Base-by-base conservation (phyloP, 2,888 invertebrate species). In the Lepidochrysops patricia region DNA sequence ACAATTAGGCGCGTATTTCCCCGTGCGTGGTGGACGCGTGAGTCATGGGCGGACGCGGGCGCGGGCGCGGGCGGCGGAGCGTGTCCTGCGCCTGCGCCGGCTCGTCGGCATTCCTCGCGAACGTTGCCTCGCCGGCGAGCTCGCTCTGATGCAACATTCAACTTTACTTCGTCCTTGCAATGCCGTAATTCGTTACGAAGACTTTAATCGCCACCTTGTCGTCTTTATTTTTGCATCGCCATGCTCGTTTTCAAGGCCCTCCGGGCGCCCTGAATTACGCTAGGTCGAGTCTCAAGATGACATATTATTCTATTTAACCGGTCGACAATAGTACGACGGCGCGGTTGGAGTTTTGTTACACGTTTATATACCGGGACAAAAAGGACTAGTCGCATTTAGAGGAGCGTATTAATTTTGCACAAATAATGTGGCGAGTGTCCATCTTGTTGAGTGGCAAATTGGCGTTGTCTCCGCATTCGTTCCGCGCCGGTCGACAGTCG, bases 131-230 rank as follows among this genome's bases (percentile, higher is more conserved):
- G 81, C 73, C 76, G 72, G 79, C 76, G 78, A 82, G 77, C 77
- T 77, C 74, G 72, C 81, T 82, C 84, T 88, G 87, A 88, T 86
- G 87, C 88, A 88, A 87, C 85, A 87, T 87, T 88, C 85, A 87
- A 86, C 86, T 87, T 86, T 87, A 87, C 84, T 80, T 85, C 87
- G 87, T 88, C 87, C 88, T 89, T 89, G 88, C 88, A 88, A 87
- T 88, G 88, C 87, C 87, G 87, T 88, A 88, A 89, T 87, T 88
- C 85, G 84, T 85, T 84, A 84, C 79, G 83, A 86, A 85, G 79
- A 82, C 79, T 81, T 82, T 80, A 83, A 83, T 82, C 76, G 82
- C 71, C 73, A 74, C 76, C 72, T 72, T 79, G 74, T 77, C 79
- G 79, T 79, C 82, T 83, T 85, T 81, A 79, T 84, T 77, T 80